Evolutionary conservation across 2,797 vertebrate species (phyloP).

Genomic region (Phylloscopus collybita): DNA sequence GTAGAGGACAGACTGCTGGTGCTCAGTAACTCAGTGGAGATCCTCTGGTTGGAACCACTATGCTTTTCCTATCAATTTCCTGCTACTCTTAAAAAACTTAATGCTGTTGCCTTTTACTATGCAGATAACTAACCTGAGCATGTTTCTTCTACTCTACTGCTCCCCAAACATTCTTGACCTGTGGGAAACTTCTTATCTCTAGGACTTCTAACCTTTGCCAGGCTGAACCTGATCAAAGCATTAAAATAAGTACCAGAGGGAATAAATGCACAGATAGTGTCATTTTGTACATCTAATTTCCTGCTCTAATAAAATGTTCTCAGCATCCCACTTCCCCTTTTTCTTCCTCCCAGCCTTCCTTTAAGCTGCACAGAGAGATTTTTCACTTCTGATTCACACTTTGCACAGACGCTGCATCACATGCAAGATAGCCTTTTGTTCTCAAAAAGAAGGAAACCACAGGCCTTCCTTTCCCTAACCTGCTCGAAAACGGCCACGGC

Average conservation of each 20-base stretch:
- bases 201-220: not conserved
- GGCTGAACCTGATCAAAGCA: not conserved
- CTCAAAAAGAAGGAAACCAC: not conserved
- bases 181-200: not conserved
- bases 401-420: accelerated
- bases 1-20: not conserved
- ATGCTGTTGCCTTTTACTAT: not conserved
- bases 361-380: not conserved
- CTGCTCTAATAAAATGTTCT: not conserved
- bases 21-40: not conserved
- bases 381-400: not conserved
- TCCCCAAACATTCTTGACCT: not conserved
- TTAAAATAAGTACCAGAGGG: not conserved
- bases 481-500: accelerated
- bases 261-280: not conserved
- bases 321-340: not conserved
- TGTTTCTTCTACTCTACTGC: not conserved
- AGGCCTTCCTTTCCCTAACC: not conserved
- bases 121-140: not conserved
- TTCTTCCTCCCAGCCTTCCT: not conserved
- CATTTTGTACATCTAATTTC: not conserved
- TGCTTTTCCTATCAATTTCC: not conserved
- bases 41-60: not conserved
- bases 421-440: not conserved
- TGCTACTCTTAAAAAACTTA: not conserved